Evolutionary conservation across 2,797 vertebrate genomes (phyloP).

Genomic region (Xyrichtys novacula): DNA sequence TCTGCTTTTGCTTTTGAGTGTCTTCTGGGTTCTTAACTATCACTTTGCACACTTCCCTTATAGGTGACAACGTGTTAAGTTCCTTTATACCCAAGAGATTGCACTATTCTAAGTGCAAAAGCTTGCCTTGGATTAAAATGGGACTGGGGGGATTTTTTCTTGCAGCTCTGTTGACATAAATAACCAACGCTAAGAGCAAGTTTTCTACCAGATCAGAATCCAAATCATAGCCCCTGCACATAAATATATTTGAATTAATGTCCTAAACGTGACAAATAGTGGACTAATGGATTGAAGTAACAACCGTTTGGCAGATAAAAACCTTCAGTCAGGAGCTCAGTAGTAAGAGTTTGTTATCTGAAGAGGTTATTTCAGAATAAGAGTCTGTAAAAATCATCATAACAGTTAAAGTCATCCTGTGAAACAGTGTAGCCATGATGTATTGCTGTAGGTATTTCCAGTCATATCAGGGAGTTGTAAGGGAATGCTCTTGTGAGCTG

Average conservation of each 20-base stretch:
- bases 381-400: background rate
- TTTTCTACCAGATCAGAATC: too few relatives aligned
- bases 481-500: constrained; percentile 66
- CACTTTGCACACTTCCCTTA: too few relatives aligned
- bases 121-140: too few relatives aligned
- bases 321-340: background rate
- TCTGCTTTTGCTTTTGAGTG: too few relatives aligned
- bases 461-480: constrained; percentile 52
- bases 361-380: constrained; percentile 8
- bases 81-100: too few relatives aligned
- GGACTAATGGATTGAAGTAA: background rate
- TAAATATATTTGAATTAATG: background rate
- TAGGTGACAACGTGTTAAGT: too few relatives aligned
- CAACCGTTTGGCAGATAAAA: background rate
- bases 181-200: too few relatives aligned
- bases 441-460: constrained; percentile 63
- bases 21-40: too few relatives aligned
- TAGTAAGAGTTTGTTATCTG: constrained; percentile 10
- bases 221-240: background rate
- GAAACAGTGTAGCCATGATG: constrained; percentile 40
- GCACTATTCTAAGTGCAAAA: too few relatives aligned
- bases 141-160: too few relatives aligned
- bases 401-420: constrained; percentile 9
- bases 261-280: background rate
- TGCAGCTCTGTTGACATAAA: too few relatives aligned